Base-by-base conservation (phyloP, 2,888 invertebrate species). In the Drosophila tanythrix region DNA sequence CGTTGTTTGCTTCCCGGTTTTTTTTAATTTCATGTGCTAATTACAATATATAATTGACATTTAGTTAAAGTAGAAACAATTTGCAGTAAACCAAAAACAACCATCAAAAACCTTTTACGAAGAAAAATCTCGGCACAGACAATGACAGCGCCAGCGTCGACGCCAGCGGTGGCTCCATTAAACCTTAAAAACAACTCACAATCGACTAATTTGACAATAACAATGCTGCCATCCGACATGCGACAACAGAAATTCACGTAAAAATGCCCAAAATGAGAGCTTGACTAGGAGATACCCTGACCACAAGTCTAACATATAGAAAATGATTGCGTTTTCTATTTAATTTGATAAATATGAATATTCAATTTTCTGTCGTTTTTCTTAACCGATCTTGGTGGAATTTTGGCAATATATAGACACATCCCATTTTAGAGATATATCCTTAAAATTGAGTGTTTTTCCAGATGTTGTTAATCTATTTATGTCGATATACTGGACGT, bases 161-260 rank as follows among this genome's bases (percentile, higher is more conserved):
- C 61, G 43, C 51, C 40, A 29, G 18, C 29, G 27, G 38, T 60
- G 56, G 40, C 76, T 64, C 57, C 70, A 79, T 64, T 69, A 76
- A 64, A 68, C 67, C 74, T 65, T 59, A 68, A 65, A 59, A 80
- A 69, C 68, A 66, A 60, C 61, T 62, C 62, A 58, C 67, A 68
- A 74, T 70, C 73, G 70, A 80, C 72, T 80, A 85, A 74, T 82
- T 85, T 79, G 59, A 66, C 76, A 76, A 65, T 61, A 79, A 71
- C 76, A 68, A 62, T 65, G 43, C 65, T 60, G 36, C n/a, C 62
- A 67, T 35, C 33, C 15, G 46, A 21, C 35, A 51, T n/a, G 29
- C 29, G 29, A 61, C 1, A 40, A 13, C 11, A 64, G 11, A 66
- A 11, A 25, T 18, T 13, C 18, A 51, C 25, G 18, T 6, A 11